A percentile compares a stretch with the other conserved stretches of the same genome.
phyloP scores from a whole-genome alignment of 2,888 invertebrate genomes.

The Leucoma salicis region DNA sequence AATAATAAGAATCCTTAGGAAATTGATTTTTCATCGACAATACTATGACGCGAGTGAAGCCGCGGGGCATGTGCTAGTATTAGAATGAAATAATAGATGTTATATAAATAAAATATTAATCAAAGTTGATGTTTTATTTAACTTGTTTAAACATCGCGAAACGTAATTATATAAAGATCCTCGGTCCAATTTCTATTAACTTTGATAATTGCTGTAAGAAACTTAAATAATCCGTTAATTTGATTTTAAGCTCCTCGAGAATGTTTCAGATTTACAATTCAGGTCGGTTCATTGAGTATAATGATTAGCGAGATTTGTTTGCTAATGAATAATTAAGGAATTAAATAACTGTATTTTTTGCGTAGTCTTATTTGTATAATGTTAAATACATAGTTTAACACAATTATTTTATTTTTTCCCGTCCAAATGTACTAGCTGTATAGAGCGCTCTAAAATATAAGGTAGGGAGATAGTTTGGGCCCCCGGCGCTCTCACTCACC shows the following conservation, averaged over 20 bases:
- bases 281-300: conserved; percentile 1
- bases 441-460: no score
- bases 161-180: conserved; percentile 9
- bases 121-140: conserved; percentile 18
- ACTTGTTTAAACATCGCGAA: conserved; percentile 4
- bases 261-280: conserved; percentile 5
- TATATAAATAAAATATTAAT: conserved; percentile 24
- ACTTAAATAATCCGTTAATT: conserved; percentile 30
- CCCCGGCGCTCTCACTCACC: no score
- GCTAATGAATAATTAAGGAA: conserved; percentile 1
- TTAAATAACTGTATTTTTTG: neutral
- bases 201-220: conserved; percentile 25
- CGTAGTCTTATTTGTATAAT: neutral
- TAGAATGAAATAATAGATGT: no score
- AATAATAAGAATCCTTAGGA: no score
- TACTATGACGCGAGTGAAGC: no score
- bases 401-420: no score
- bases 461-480: no score
- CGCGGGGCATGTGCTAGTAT: no score
- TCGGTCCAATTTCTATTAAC: conserved; percentile 20
- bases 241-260: conserved; percentile 12
- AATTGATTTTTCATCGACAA: no score
- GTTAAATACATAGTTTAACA: no score
- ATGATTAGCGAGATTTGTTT: conserved; percentile 3
- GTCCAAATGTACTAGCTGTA: no score